Conservation (phyloP, 2,113 vertebrate genomes). For the Protobothrops mucrosquamatus region DNA sequence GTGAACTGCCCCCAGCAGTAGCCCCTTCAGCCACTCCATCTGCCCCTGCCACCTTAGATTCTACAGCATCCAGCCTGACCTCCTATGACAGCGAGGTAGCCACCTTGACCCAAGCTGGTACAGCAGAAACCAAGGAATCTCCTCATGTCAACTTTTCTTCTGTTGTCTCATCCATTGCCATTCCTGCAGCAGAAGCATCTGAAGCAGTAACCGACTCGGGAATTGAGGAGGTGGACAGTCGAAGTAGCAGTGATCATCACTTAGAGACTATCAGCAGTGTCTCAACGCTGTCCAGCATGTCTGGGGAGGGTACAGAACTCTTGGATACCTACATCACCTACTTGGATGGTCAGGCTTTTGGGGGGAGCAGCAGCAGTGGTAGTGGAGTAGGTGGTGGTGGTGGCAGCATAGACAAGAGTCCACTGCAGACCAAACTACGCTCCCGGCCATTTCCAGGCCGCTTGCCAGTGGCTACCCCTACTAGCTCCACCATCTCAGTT, state of each 20-base stretch:
- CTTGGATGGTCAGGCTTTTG: constrained; percentile 87
- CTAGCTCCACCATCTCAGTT: constrained; percentile 67
- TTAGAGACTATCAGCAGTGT: constrained; percentile 83
- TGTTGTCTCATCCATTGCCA: constrained; percentile 67
- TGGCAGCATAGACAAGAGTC: constrained; percentile 72
- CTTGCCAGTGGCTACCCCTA: constrained; percentile 63
- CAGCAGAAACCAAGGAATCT: constrained; percentile 72
- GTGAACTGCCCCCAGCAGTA: constrained; percentile 40
- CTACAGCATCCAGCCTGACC: constrained; percentile 87
- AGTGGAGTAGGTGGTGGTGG: background rate
- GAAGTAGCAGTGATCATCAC: constrained; percentile 92
- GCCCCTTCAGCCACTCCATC: constrained; percentile 42
- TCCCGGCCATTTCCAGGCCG: constrained; percentile 58
- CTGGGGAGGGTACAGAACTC: constrained; percentile 76
- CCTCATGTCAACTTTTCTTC: constrained; percentile 70
- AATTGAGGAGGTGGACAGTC: constrained; percentile 90
- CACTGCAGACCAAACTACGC: constrained; percentile 66
- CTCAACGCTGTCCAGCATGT: constrained; percentile 72
- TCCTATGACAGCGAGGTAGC: constrained; percentile 92
- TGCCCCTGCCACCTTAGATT: constrained; percentile 80
- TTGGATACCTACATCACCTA: constrained; percentile 92
- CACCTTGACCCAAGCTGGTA: constrained; percentile 82
- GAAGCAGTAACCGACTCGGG: constrained; percentile 89
- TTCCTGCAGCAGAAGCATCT: constrained; percentile 78
- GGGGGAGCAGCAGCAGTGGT: constrained; percentile 32